Conservation (phyloP, 2,113 vertebrate genomes). For the Bucco capensis region DNA sequence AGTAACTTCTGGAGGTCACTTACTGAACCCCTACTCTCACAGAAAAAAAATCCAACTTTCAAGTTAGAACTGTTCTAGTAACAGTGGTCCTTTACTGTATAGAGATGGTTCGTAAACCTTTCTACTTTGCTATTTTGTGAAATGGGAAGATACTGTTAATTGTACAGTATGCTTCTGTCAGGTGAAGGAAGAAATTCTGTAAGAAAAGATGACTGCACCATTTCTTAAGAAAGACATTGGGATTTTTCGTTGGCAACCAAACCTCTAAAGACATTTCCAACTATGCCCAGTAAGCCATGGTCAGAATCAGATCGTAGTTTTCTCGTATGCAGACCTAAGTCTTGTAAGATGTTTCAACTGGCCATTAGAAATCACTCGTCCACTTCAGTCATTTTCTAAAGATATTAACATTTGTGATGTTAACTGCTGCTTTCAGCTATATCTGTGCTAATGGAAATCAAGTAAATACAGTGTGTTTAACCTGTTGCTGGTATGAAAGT, state of each 20-base stretch:
- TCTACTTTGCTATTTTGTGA: background rate
- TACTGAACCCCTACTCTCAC: background rate
- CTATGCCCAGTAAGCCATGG: background rate
- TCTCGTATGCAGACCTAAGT: background rate
- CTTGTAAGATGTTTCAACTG: background rate
- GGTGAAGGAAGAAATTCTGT: background rate
- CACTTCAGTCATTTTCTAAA: background rate
- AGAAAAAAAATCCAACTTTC: background rate
- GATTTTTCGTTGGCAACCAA: background rate
- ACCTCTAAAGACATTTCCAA: background rate
- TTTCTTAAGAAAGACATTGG: background rate
- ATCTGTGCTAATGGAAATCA: background rate
- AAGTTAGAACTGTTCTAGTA: background rate
- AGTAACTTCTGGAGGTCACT: background rate
- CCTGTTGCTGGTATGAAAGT: background rate
- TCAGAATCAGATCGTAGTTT: background rate
- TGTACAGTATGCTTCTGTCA: background rate
- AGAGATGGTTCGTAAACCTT: background rate
- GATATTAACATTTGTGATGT: background rate
- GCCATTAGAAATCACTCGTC: background rate
- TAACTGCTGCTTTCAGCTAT: background rate
- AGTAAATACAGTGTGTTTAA: background rate
- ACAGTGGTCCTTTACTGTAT: background rate
- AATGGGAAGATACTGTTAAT: background rate
- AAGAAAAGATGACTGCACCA: background rate